phyloP scores from a whole-genome alignment of 1,140 invertebrate genomes.

The Atta colombica region DNA sequence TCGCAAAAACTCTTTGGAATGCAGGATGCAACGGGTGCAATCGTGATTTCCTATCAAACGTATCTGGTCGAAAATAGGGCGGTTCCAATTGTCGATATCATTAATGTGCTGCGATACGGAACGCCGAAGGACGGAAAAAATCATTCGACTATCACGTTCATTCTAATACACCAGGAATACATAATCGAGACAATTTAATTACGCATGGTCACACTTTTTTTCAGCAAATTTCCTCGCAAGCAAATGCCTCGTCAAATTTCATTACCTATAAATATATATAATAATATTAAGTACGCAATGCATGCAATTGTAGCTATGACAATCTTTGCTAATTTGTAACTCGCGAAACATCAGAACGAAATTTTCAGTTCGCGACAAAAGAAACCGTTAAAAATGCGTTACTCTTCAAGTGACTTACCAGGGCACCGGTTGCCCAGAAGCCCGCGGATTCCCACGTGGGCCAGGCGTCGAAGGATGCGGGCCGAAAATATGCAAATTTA shows the following conservation, averaged over 20 bases:
- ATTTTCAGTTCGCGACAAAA: constrained; percentile 55
- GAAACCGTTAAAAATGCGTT: constrained; percentile 72
- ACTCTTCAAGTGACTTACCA: constrained; percentile 45
- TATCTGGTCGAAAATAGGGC: constrained; percentile 18
- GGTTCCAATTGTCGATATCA: constrained; percentile 53
- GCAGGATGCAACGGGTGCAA: constrained; percentile 64
- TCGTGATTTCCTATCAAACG: constrained; percentile 60
- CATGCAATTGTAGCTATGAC: neutral
- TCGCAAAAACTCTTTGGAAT: constrained; percentile 57
- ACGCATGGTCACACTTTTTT: neutral
- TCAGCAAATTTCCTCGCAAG: neutral
- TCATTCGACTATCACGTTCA: neutral
- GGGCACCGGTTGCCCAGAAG: constrained; percentile 59
- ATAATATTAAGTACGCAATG: neutral
- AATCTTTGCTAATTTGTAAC: neutral
- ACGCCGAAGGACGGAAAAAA: constrained; percentile 32
- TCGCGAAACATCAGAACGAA: neutral
- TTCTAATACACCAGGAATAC: constrained; percentile 21
- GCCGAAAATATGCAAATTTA: constrained; percentile 85
- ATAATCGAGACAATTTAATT: constrained; percentile 27
- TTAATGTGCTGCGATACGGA: constrained; percentile 51
- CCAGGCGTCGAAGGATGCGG: constrained; percentile 80
- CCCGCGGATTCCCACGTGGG: constrained; percentile 82
- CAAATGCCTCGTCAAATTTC: neutral
- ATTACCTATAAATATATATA: neutral